These are phyloP conservation scores for Pygoscelis antarcticus DNA, from an alignment of 2,113 vertebrate species.

Conservation along the genomic window DNA sequence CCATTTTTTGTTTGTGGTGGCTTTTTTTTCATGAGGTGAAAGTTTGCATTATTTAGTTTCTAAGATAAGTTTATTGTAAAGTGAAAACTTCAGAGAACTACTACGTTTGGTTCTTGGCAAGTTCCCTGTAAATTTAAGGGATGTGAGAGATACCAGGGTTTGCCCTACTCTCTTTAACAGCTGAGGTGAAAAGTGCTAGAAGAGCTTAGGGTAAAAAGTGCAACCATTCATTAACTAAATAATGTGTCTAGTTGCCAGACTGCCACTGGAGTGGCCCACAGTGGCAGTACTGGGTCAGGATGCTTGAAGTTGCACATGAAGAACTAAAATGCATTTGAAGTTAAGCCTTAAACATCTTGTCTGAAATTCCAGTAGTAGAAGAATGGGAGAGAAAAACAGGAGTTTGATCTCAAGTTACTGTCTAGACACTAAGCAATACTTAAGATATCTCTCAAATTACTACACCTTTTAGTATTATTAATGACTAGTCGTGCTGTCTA, in stretches of 20 bases:
- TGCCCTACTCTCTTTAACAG: neutral
- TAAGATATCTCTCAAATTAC: neutral
- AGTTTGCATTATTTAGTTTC: neutral
- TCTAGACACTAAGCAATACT: neutral
- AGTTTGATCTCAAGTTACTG: neutral
- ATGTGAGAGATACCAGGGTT: neutral
- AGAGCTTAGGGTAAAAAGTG: neutral
- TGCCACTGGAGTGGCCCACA: neutral
- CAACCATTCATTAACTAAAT: neutral
- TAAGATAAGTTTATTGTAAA: neutral
- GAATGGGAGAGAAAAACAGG: neutral
- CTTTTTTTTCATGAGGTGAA: neutral
- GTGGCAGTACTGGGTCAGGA: neutral
- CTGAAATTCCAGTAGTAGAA: neutral
- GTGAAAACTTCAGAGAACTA: neutral
- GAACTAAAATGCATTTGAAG: neutral
- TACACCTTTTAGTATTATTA: neutral
- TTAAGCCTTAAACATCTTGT: neutral
- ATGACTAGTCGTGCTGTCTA: neutral
- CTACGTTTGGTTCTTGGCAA: neutral
- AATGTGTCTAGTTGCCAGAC: neutral
- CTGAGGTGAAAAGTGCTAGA: neutral
- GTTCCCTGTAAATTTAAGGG: neutral
- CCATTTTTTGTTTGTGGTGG: neutral
- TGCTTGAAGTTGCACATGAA: neutral